These are phyloP conservation scores for Rhinophrynus dorsalis DNA, from an alignment of 2,797 vertebrate genomes.

Conservation along the genomic window DNA sequence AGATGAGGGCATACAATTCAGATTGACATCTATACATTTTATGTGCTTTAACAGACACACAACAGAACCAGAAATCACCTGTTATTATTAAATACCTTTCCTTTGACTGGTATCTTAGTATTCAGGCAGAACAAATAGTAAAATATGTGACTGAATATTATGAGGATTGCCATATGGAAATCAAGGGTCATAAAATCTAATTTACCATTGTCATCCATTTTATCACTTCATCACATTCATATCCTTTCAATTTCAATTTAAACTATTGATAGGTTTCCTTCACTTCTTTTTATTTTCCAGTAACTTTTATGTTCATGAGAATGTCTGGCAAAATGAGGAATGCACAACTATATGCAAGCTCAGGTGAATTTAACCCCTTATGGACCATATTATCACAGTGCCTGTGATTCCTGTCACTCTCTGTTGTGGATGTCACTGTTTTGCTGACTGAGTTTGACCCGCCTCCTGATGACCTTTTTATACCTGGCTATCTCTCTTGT, in stretches of 20 bases:
- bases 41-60: neutral
- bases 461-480: too few species aligned
- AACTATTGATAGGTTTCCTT: neutral
- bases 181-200: constrained; percentile 5
- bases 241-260: neutral
- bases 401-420: too few species aligned
- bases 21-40: neutral
- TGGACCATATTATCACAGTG: too few species aligned
- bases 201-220: constrained; percentile 8
- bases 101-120: constrained; percentile 1
- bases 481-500: too few species aligned
- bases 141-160: constrained; percentile 4
- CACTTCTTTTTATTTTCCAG: neutral
- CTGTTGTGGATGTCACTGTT: too few species aligned
- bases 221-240: constrained; percentile 16
- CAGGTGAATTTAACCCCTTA: too few species aligned
- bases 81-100: neutral
- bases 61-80: neutral
- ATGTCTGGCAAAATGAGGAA: neutral
- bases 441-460: too few species aligned
- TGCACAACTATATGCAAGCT: neutral
- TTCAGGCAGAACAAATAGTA: constrained; percentile 9
- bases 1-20: neutral
- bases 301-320: constrained; percentile 11
- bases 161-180: constrained; percentile 8